Evolutionary conservation across 2,888 invertebrate genomes (phyloP), one percentile per base, ranked within the genome.

Genomic region (Erpobdella octoculata): DNA sequence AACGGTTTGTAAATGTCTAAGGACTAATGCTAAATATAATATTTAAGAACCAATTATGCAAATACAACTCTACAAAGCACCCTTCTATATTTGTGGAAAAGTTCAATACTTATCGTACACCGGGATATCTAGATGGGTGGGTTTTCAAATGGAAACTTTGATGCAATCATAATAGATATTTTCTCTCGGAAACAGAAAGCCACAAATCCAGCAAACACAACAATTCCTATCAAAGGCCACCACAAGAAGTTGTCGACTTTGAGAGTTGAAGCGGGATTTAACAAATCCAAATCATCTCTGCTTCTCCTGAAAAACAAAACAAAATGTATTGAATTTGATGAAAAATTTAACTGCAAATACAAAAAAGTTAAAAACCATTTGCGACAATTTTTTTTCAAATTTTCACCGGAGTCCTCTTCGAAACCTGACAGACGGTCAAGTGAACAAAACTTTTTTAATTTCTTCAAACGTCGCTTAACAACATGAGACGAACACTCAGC

Each of bases 161-260:
- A 53, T 53, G 53, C 53, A 53, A 53, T 53, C 53, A 53, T 53
- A 28, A 53, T 25, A 21, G 53, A 53, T 25, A 53, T 53, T 28
- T 53, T 53, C 21, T 53, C 53, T 53, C 53, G 21, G 53, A 53
- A 53, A n/a, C 53, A 53, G n/a, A 53, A 53, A 28, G 53, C 53
- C 12, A 53, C 53, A 53, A 53, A 53, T 25, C 53, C 53, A 25
- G 53, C 53, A 21, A 53, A 53, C 21, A 53, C 53, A n/a, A 28
- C 53, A n/a, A 53, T 21, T 28, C 53, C 53, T 8, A 53, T 28
- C 21, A 53, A 53, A 28, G 53, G 53, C 53, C 53, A 53, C 8
- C 21, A 53, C 53, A 53, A 28, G 53, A 25, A 53, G 28, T 53
- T 53, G 53, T 53, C 53, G 53, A 28, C 53, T 28, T 53, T 53